These are phyloP conservation scores for Alloscopus bannaensis DNA, from an alignment of 2,888 invertebrate genomes.

Conservation along the genomic window DNA sequence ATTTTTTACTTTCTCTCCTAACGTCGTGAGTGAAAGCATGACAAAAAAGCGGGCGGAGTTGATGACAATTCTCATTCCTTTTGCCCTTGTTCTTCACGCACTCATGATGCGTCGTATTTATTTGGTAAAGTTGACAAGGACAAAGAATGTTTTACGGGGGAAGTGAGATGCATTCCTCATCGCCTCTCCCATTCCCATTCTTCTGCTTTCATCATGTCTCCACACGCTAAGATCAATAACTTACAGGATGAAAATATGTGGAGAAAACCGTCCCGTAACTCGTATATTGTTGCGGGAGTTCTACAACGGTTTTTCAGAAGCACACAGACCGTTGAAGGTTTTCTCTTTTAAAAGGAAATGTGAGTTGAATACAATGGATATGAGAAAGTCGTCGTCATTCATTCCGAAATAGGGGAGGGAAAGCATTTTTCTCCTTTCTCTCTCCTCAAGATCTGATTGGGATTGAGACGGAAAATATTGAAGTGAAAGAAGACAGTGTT, in stretches of 20 bases:
- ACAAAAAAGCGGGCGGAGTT: not conserved
- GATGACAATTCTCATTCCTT: conserved; percentile 16
- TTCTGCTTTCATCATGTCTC: not conserved
- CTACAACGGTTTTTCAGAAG: no score
- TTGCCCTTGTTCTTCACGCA: not conserved
- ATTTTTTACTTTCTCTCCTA: no score
- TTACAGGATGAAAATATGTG: conserved; percentile 50
- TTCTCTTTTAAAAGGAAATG: not conserved
- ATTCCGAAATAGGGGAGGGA: conserved; percentile 1
- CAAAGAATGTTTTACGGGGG: conserved; percentile 37
- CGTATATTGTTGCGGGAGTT: no score
- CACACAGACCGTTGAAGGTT: no score
- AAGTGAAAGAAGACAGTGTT: not conserved
- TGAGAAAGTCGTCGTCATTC: not conserved
- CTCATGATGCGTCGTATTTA: conserved; percentile 15
- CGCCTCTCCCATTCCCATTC: not conserved
- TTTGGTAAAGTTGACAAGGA: conserved; percentile 40
- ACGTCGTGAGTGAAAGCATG: no score
- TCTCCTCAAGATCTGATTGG: conserved; percentile 29
- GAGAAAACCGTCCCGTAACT: no score
- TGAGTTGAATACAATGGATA: not conserved
- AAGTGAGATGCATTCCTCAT: conserved; percentile 39
- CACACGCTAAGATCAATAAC: conserved; percentile 50
- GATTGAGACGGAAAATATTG: conserved; percentile 21
- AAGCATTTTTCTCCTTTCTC: conserved; percentile 9